Percentiles rank a stretch among this genome's conserved stretches.
phyloP scores from a whole-genome alignment of 2,888 invertebrate species.

The Herminia tarsipennalis region DNA sequence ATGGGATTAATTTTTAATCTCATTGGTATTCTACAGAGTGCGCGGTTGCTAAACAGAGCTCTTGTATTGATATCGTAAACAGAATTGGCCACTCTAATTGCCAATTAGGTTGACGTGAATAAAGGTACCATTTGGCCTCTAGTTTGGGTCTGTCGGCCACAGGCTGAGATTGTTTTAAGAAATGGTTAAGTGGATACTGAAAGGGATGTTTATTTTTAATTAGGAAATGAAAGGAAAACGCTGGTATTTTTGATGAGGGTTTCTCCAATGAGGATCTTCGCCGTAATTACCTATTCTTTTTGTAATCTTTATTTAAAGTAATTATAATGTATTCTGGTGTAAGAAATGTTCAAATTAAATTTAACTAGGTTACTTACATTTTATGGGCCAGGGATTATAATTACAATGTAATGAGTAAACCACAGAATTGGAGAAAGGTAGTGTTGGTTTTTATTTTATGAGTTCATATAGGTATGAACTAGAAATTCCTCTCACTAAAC shows the following conservation, averaged over 20 bases:
- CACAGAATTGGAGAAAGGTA: too few species aligned
- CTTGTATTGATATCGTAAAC: conserved; percentile 41
- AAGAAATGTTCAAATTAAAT: too few species aligned
- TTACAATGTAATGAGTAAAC: too few species aligned
- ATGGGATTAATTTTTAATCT: conserved; percentile 14
- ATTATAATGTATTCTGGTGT: too few species aligned
- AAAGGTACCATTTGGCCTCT: conserved; percentile 43
- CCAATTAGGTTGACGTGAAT: conserved; percentile 56
- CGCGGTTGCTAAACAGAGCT: conserved; percentile 24
- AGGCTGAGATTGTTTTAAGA: conserved; percentile 22
- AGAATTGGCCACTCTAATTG: conserved; percentile 55
- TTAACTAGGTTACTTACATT: not conserved
- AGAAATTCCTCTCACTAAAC: too few species aligned
- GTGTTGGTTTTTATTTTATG: too few species aligned
- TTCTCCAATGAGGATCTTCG: too few species aligned
- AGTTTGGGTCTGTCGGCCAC: conserved; percentile 16
- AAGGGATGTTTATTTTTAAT: conserved; percentile 25
- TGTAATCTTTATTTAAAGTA: too few species aligned
- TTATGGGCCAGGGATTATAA: too few species aligned
- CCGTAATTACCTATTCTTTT: too few species aligned
- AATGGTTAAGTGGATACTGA: conserved; percentile 18
- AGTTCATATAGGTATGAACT: too few species aligned
- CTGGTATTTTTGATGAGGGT: too few species aligned
- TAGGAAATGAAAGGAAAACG: conserved; percentile 3
- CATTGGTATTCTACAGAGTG: conserved; percentile 30